Percentiles rank a stretch among this genome's conserved stretches.
Conservation (phyloP, 2,888 invertebrate species). For the Apamea anceps region DNA sequence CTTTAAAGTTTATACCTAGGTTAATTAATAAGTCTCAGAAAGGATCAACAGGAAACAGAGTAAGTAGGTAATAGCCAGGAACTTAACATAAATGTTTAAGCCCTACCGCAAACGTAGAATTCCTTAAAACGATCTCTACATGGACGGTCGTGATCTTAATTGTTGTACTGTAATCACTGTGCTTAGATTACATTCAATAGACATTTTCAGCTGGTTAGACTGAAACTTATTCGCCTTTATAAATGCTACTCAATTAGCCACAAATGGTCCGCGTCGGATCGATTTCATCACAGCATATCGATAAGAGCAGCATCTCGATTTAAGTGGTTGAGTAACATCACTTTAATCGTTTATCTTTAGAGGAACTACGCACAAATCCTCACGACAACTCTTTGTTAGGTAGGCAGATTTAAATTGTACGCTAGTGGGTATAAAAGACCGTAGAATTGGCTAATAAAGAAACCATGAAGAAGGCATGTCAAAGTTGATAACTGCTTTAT, state of each 20-base stretch:
- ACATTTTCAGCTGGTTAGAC: neutral
- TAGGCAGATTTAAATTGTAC: constrained; percentile 25
- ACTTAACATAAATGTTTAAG: neutral
- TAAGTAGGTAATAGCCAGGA: neutral
- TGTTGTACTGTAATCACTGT: neutral
- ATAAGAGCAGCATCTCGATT: constrained; percentile 58
- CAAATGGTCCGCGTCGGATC: constrained; percentile 44
- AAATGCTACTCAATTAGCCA: constrained; percentile 46
- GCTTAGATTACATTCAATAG: neutral
- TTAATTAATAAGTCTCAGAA: neutral
- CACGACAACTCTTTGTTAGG: constrained; percentile 45
- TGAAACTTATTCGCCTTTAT: constrained; percentile 20
- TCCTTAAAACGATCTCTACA: neutral
- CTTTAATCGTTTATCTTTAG: constrained; percentile 43
- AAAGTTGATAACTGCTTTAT: constrained; percentile 15
- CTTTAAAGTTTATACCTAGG: too few species aligned
- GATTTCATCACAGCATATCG: constrained; percentile 50
- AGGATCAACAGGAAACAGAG: neutral
- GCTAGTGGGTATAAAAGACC: constrained; percentile 9
- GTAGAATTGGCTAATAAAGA: constrained; percentile 28
- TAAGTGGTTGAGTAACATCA: constrained; percentile 48
- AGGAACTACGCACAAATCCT: constrained; percentile 51
- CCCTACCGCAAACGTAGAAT: neutral
- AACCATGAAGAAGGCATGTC: constrained; percentile 8
- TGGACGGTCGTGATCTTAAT: neutral